Evolutionary conservation across 1,140 invertebrate species (phyloP).

Genomic region (Cotesia typhae): DNA sequence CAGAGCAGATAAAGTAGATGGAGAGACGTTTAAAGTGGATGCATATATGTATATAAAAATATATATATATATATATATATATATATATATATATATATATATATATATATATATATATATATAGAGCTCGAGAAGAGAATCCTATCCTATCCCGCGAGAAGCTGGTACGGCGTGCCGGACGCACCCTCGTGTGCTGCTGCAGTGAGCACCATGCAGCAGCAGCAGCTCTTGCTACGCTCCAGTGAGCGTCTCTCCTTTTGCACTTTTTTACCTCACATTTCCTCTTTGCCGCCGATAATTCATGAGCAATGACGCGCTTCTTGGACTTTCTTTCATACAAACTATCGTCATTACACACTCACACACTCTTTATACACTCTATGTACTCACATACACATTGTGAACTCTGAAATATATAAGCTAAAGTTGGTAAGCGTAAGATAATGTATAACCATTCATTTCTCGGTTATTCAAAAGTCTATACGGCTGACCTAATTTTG

Average conservation of each 20-base stretch:
- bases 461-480: too few relatives aligned
- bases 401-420: too few relatives aligned
- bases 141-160: conserved; percentile 17
- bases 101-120: conserved; percentile 11
- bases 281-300: conserved; percentile 29
- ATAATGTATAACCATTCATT: too few relatives aligned
- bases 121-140: conserved; percentile 5
- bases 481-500: conserved; percentile 20
- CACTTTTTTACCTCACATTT: conserved; percentile 22
- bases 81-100: conserved; percentile 11
- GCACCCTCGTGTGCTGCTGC: conserved; percentile 30
- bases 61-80: neutral
- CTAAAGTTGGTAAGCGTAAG: too few relatives aligned
- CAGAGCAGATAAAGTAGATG: neutral
- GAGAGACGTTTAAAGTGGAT: neutral
- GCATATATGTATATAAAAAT: too few relatives aligned
- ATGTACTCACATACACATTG: too few relatives aligned
- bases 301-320: conserved; percentile 32
- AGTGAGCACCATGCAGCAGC: conserved; percentile 38
- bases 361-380: too few relatives aligned
- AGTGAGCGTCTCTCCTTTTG: conserved; percentile 37
- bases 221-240: conserved; percentile 39
- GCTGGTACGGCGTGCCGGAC: conserved; percentile 42
- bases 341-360: conserved; percentile 4
- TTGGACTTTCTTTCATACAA: conserved; percentile 28